These are phyloP conservation scores for Molanna angustata DNA, from an alignment of 2,888 invertebrate genomes.

Conservation along the genomic window DNA sequence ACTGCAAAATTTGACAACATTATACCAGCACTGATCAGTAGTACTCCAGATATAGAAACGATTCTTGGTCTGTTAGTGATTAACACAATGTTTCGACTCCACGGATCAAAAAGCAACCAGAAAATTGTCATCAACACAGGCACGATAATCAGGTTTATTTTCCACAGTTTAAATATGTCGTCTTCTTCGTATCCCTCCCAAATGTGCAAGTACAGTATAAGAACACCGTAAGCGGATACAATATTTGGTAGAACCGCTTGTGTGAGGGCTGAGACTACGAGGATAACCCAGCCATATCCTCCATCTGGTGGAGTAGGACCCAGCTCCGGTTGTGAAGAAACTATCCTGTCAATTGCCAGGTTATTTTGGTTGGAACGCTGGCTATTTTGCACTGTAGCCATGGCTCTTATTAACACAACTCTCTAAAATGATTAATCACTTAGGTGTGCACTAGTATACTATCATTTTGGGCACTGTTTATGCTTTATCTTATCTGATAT, in stretches of 20 bases:
- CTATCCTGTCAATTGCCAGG: conserved; percentile 56
- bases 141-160: conserved; percentile 56
- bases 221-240: conserved; percentile 54
- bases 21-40: conserved; percentile 57
- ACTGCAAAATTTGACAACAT: conserved; percentile 53
- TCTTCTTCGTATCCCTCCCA: conserved; percentile 49
- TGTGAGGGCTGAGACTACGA: conserved; percentile 57
- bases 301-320: conserved; percentile 66
- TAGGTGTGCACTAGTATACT: too few relatives aligned
- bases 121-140: conserved; percentile 60
- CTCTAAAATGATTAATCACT: too few relatives aligned
- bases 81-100: conserved; percentile 56
- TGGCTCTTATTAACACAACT: too few relatives aligned
- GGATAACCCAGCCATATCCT: conserved; percentile 65
- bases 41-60: conserved; percentile 56
- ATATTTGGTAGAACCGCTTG: conserved; percentile 60
- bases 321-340: conserved; percentile 63
- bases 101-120: conserved; percentile 58
- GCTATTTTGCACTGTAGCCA: too few relatives aligned
- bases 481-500: neutral
- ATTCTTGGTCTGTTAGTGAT: conserved; percentile 58
- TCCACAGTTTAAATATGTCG: conserved; percentile 52
- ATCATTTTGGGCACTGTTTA: too few relatives aligned
- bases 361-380: conserved; percentile 33
- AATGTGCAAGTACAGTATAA: conserved; percentile 52